phyloP scores from a whole-genome alignment of 2,888 invertebrate species.

The Calliphora vomitoria region DNA sequence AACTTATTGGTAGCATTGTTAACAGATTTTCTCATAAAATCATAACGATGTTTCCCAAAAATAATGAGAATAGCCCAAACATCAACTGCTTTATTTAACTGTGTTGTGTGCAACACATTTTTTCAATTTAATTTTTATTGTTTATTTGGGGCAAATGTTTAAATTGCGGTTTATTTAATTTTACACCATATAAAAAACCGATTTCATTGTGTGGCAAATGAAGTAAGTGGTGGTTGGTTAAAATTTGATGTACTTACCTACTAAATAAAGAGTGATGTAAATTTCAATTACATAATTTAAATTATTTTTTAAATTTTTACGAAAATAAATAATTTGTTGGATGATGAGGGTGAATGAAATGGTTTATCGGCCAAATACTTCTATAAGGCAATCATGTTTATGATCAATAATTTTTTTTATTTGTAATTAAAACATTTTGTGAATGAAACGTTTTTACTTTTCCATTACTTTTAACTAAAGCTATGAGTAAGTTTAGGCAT shows the following conservation, averaged over 20 bases:
- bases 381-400: too few species aligned
- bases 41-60: neutral
- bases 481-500: too few species aligned
- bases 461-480: too few species aligned
- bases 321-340: too few species aligned
- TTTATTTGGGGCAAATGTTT: slow-evolving; percentile 13
- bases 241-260: neutral
- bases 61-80: neutral
- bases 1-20: neutral
- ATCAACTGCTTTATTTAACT: neutral
- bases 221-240: neutral
- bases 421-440: too few species aligned
- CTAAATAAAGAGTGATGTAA: too few species aligned
- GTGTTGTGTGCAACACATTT: neutral
- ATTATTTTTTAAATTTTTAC: too few species aligned
- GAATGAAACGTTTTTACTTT: too few species aligned
- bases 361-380: too few species aligned
- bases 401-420: too few species aligned
- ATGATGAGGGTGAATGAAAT: too few species aligned
- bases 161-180: slow-evolving; percentile 9
- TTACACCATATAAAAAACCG: neutral
- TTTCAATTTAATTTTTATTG: neutral
- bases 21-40: slow-evolving; percentile 26
- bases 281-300: too few species aligned
- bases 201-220: neutral